These are phyloP conservation scores for Notocelia uddmanniana DNA, from an alignment of 2,888 invertebrate species.

Conservation along the genomic window DNA sequence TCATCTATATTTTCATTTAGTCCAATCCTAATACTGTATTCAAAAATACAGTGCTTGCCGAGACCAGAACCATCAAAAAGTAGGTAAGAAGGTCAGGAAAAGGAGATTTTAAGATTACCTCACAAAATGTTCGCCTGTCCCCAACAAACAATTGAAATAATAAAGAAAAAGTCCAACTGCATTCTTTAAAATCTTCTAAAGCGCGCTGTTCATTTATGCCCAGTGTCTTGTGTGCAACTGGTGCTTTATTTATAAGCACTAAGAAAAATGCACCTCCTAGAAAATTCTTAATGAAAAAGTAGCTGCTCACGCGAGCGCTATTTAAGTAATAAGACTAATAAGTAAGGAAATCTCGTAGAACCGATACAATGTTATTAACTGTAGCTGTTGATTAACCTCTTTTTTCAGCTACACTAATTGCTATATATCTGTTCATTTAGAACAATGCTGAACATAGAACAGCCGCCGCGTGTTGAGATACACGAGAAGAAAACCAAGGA, in stretches of 20 bases:
- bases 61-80: no score
- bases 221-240: neutral
- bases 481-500: conserved; percentile 68
- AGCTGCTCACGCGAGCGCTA: neutral
- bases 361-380: neutral
- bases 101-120: neutral
- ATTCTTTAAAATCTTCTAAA: neutral
- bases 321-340: neutral
- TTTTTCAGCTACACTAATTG: conserved; percentile 34
- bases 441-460: conserved; percentile 80
- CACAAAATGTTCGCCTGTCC: neutral
- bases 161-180: no score
- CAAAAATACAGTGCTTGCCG: no score
- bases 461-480: conserved; percentile 75
- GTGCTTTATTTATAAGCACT: neutral
- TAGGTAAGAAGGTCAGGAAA: no score
- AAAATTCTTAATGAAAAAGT: neutral
- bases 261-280: neutral
- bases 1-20: no score
- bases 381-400: conserved; percentile 25
- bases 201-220: neutral
- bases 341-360: conserved; percentile 16
- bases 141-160: neutral
- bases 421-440: conserved; percentile 58
- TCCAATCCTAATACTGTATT: no score